A percentile compares a stretch with the other conserved stretches of the same genome.
Conservation (phyloP, 2,888 invertebrate species). For the Drosophila algonquin region DNA sequence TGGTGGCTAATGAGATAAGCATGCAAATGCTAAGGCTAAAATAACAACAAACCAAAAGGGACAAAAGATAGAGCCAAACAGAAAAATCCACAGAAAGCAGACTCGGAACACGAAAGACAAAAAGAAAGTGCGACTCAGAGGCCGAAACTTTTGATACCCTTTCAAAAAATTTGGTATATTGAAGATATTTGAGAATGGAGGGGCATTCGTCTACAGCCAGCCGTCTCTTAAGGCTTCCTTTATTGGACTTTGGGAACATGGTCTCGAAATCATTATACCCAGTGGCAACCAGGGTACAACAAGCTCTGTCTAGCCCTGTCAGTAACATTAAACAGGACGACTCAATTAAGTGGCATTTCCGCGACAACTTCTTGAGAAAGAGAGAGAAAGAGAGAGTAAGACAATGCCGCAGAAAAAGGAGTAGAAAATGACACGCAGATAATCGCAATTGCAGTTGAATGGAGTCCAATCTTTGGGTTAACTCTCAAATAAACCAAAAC, state of each 20-base stretch:
- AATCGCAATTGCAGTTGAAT: neutral
- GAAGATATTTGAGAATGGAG: neutral
- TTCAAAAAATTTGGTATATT: neutral
- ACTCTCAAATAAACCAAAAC: neutral
- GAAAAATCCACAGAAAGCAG: conserved; percentile 6
- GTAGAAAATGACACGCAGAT: neutral
- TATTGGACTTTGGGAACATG: neutral
- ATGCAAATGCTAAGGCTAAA: conserved; percentile 54
- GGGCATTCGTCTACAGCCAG: neutral
- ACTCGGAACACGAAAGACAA: conserved; percentile 1
- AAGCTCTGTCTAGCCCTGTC: conserved; percentile 20
- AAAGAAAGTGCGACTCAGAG: neutral
- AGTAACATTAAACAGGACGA: conserved; percentile 39
- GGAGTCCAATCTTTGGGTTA: neutral
- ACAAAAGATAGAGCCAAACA: conserved; percentile 15
- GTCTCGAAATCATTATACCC: neutral
- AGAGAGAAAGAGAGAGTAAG: neutral
- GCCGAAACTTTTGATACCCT: neutral
- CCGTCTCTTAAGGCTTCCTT: neutral
- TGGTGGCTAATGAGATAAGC: conserved; percentile 74
- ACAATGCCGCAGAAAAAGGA: neutral
- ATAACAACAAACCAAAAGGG: conserved; percentile 8
- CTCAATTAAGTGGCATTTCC: conserved; percentile 63
- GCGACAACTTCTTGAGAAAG: conserved; percentile 38
- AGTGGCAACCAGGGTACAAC: neutral